Evolutionary conservation across 1,140 invertebrate genomes (phyloP).

Genomic region (Scaptomyza montana): DNA sequence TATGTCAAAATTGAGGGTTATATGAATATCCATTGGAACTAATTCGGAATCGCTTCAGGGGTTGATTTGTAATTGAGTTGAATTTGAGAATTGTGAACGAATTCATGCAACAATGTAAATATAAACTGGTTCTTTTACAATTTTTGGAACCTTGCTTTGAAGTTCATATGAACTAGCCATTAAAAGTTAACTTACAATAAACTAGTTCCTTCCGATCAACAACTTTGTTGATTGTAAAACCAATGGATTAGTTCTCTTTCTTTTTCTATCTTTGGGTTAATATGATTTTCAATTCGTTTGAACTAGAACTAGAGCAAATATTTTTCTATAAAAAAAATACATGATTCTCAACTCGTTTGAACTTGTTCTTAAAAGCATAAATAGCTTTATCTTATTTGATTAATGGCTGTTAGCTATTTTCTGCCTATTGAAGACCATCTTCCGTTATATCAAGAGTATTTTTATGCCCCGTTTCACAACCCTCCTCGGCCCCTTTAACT

Average conservation of each 20-base stretch:
- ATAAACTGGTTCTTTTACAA: background rate
- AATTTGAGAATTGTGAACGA: background rate
- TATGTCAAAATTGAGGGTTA: constrained; percentile 6
- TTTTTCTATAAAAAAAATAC: background rate
- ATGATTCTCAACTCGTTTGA: background rate
- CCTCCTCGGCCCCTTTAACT: constrained; percentile 40
- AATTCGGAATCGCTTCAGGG: background rate
- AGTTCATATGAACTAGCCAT: too few relatives aligned
- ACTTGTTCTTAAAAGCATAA: background rate
- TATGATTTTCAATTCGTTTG: too few relatives aligned
- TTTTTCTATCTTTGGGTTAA: too few relatives aligned
- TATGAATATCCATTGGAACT: constrained; percentile 5
- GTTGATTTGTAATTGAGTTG: background rate
- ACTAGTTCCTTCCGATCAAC: too few relatives aligned
- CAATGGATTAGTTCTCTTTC: too few relatives aligned
- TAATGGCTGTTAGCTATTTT: background rate
- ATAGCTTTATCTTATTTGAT: background rate
- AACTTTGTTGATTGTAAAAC: too few relatives aligned
- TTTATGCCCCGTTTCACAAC: constrained; percentile 3
- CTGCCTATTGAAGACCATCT: background rate
- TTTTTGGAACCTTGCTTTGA: too few relatives aligned
- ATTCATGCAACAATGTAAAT: background rate
- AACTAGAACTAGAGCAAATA: too few relatives aligned
- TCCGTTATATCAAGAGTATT: background rate
- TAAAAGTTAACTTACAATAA: too few relatives aligned